A percentile compares a stretch with the other conserved stretches of the same genome.
phyloP scores from a whole-genome alignment of 1,140 invertebrate genomes.

The Scaptomyza pallida region DNA sequence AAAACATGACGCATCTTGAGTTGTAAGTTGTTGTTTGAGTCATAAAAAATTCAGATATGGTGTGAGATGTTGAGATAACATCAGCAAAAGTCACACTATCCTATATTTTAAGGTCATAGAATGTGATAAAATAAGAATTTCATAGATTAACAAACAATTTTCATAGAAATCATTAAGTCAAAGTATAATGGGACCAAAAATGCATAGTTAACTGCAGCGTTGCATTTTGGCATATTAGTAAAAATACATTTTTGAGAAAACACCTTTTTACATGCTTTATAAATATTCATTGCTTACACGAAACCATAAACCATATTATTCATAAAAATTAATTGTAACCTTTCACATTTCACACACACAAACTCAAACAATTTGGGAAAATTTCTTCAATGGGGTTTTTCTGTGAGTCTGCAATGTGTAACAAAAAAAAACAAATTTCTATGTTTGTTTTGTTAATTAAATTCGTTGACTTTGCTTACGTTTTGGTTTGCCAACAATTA shows the following conservation, averaged over 20 bases:
- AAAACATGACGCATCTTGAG: slow-evolving; percentile 37
- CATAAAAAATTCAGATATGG: slow-evolving; percentile 1
- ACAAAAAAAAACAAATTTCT: slow-evolving; percentile 42
- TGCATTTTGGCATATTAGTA: too few species aligned
- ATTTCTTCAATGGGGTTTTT: slow-evolving; percentile 20
- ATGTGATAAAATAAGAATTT: too few species aligned
- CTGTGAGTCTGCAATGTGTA: slow-evolving; percentile 15
- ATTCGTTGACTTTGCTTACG: slow-evolving; percentile 55
- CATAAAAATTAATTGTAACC: slow-evolving; percentile 29
- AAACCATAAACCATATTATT: background rate
- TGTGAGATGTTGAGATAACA: background rate
- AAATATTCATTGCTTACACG: background rate
- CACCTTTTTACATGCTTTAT: slow-evolving; percentile 2
- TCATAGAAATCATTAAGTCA: too few species aligned
- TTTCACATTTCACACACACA: slow-evolving; percentile 31
- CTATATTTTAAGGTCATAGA: too few species aligned
- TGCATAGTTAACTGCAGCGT: too few species aligned
- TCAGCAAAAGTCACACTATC: background rate
- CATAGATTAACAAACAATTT: too few species aligned
- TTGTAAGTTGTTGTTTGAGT: background rate
- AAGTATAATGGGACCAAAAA: too few species aligned
- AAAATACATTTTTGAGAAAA: background rate
- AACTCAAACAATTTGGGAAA: slow-evolving; percentile 6
- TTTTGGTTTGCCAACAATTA: slow-evolving; percentile 72
- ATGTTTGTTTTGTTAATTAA: slow-evolving; percentile 80